Evolutionary conservation across 1,140 invertebrate species (phyloP).

Genomic region (Antheraea mylitta): DNA sequence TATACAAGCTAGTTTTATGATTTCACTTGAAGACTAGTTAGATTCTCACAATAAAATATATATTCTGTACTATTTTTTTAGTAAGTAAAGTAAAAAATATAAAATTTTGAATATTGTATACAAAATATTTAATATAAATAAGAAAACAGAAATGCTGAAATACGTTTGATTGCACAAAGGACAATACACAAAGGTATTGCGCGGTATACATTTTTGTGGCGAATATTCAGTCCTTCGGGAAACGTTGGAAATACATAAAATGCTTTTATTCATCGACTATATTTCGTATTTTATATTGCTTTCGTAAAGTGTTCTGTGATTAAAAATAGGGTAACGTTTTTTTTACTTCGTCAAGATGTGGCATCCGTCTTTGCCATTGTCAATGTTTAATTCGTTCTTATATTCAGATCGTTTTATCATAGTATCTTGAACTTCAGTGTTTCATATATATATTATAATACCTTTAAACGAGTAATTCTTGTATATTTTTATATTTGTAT

Average conservation of each 20-base stretch:
- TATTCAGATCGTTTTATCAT: too few relatives aligned
- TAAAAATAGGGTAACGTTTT: not conserved
- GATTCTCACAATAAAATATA: too few relatives aligned
- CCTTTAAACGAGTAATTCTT: too few relatives aligned
- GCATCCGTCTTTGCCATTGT: not conserved
- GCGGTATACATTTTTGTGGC: not conserved
- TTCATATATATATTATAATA: too few relatives aligned
- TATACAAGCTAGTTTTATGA: too few relatives aligned
- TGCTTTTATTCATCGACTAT: not conserved
- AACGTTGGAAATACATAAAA: not conserved
- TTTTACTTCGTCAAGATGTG: not conserved
- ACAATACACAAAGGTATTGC: not conserved
- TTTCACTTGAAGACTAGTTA: too few relatives aligned
- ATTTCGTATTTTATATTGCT: not conserved
- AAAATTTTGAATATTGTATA: too few relatives aligned
- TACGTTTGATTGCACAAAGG: constrained; percentile 19
- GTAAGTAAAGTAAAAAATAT: too few relatives aligned
- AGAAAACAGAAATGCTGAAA: constrained; percentile 10
- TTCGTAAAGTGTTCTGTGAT: not conserved
- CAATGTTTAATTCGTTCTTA: not conserved
- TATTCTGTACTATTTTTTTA: too few relatives aligned
- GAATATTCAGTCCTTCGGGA: not conserved
- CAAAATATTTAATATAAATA: too few relatives aligned
- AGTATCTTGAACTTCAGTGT: too few relatives aligned
- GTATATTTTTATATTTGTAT: too few relatives aligned